Conservation (phyloP, 1,140 invertebrate species). For the Zaprionus tsacasi region DNA sequence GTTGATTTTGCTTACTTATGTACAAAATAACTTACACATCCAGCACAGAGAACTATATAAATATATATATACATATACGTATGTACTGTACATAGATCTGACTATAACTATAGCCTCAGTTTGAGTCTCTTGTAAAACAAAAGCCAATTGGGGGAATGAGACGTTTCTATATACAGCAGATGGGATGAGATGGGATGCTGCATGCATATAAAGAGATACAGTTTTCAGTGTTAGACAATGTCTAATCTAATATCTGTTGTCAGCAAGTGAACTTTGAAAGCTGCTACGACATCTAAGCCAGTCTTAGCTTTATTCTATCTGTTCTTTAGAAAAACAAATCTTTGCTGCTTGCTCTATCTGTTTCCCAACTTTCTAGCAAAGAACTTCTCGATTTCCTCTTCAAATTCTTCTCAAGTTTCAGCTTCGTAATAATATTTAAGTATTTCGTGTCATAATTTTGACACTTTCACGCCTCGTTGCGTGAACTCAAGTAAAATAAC, state of each 20-base stretch:
- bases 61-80: conserved; percentile 1
- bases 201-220: background rate
- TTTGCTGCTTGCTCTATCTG: no score
- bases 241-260: conserved; percentile 1
- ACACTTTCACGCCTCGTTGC: background rate
- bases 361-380: background rate
- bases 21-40: conserved; percentile 55
- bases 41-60: background rate
- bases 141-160: conserved; percentile 56
- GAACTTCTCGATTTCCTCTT: background rate
- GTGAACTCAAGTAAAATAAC: background rate
- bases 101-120: conserved; percentile 18
- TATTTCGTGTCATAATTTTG: background rate
- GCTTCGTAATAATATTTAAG: background rate
- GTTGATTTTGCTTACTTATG: conserved; percentile 75
- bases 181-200: background rate
- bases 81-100: conserved; percentile 4
- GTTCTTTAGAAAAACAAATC: background rate
- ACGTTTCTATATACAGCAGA: conserved; percentile 15
- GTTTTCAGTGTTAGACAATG: background rate
- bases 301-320: background rate
- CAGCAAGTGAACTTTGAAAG: background rate
- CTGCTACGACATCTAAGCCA: background rate
- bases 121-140: conserved; percentile 43
- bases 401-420: background rate